phyloP scores from a whole-genome alignment of 2,888 invertebrate genomes.

The Herminia tarsipennalis region DNA sequence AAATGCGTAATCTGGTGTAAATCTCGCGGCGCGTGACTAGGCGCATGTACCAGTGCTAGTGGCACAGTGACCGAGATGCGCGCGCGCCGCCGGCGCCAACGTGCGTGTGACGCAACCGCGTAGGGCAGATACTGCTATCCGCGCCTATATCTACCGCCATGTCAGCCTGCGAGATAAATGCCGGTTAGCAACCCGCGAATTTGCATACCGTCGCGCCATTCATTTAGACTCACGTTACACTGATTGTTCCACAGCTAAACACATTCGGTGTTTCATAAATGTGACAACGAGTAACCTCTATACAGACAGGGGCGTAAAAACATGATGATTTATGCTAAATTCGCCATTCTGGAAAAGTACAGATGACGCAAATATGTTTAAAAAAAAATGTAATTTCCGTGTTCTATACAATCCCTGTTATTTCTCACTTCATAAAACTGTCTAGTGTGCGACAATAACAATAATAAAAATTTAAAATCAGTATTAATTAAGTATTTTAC shows the following conservation, averaged over 20 bases:
- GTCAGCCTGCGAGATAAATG: slow-evolving; percentile 26
- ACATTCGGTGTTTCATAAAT: slow-evolving; percentile 23
- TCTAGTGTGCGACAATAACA: too few relatives aligned
- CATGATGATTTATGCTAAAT: slow-evolving; percentile 7
- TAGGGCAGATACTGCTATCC: slow-evolving; percentile 45
- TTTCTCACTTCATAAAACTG: slow-evolving; percentile 18
- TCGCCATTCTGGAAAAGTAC: slow-evolving; percentile 11
- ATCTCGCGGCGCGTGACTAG: slow-evolving; percentile 55
- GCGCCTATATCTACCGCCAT: slow-evolving; percentile 31
- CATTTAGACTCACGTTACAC: slow-evolving; percentile 19
- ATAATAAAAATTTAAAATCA: slow-evolving; percentile 6
- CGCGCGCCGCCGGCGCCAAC: slow-evolving; percentile 51
- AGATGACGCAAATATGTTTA: slow-evolving; percentile 16
- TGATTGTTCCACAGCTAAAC: slow-evolving; percentile 18
- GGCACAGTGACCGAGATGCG: slow-evolving; percentile 73
- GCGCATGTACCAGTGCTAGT: slow-evolving; percentile 56
- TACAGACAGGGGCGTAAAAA: slow-evolving; percentile 11
- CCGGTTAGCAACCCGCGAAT: slow-evolving; percentile 38
- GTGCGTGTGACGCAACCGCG: slow-evolving; percentile 48
- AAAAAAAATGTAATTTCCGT: slow-evolving; percentile 10
- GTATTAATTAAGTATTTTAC: neutral
- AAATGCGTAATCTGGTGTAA: slow-evolving; percentile 38
- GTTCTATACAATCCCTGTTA: neutral
- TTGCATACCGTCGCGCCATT: slow-evolving; percentile 22
- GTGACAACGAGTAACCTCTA: slow-evolving; percentile 24